Evolutionary conservation across 1,140 invertebrate species (phyloP), one percentile per base, ranked within the genome.

Genomic region (Drosophila chauvacae): DNA sequence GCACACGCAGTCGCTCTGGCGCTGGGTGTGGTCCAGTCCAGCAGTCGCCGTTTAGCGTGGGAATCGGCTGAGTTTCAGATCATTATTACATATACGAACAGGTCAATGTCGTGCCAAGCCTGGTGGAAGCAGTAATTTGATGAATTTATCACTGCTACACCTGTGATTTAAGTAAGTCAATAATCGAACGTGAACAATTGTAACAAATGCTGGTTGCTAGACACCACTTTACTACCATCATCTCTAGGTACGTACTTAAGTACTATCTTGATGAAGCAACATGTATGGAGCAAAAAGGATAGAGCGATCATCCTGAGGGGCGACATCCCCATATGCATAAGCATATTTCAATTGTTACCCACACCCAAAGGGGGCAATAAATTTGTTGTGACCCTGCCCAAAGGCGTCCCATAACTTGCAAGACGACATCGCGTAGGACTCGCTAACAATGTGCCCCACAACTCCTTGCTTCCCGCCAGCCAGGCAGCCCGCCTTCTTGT

Each of bases 351-450:
- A 69, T 63, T 57, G 44, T 63, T 53, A 33, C 47, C 41, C 23
- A 42, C 14, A 61, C 35, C 65, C 48, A 45, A 56, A 55, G 64
- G 51, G 41, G 42, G 30, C 65, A n/a, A 86, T 85, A 81, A 71
- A 81, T 86, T 68, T 51, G 20, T 47, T 71, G 18, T 63, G 37
- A 41, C 53, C 61, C 44, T 65, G 45, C 18, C 47, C 47, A 37
- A 45, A 59, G 63, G 48, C 58, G 78, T 75, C 64, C 56, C 23
- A 79, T 63, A 55, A 51, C 55, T 71, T 60, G 9, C 50, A 28
- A 48, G 57, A 39, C 51, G 61, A 58, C 69, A 55, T 60, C 45
- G 73, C 53, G 82, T 86, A 79, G 79, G 82, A 71, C 59, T 76
- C n/a, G 20, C 45, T 71, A 59, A 45, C 50, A 84, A 84, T 84